Evolutionary conservation across 2,797 vertebrate species (phyloP), one percentile per base, ranked within the genome.

Genomic region (Propithecus deckenii): DNA sequence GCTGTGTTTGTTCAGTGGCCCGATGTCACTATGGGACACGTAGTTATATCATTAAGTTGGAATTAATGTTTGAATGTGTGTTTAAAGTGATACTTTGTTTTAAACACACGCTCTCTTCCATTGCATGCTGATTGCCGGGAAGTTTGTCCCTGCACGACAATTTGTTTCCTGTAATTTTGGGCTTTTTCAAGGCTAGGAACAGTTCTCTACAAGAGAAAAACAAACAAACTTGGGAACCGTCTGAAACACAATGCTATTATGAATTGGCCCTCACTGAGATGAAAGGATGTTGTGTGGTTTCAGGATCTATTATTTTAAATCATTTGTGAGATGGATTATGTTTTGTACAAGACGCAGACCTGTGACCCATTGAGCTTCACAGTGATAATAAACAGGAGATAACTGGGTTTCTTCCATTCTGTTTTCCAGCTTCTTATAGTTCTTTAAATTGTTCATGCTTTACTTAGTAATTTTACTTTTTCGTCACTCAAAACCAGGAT

Each of bases 381-480:
- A 2, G 38, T 1, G 0, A 23, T 46, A 46, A 65, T 11, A 6
- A 92, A 46, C 28, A 35, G 35, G 41, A 23, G 41, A 61, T 22
- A 72, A 48, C 30, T 41, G 7, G 0, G 22, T 50, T 38, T 43
- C 18, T 69, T n/a, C 18, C 0, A 0, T 10, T 72, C 94, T 79
- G 18, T 48, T 55, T 75, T 43, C 87, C 46, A 69, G 41, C 22
- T 25, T 86, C 55, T 0, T 2, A 10, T 10, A 17, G 72, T 48
- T 59, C 76, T 97, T 75, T 63, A 88, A 85, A 63, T 15, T 57
- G 23, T 71, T 32, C 52, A 1, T 48, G 67, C 55, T 86, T 90
- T 50, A 52, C 87, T 97, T 93, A 32, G 43, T 41, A 41, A 84
- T 86, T 90, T 91, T 76, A 74, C 72, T 86, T 97, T 87, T 48